These are phyloP conservation scores for Diorhabda carinulata DNA, from an alignment of 1,140 invertebrate species.

Conservation along the genomic window DNA sequence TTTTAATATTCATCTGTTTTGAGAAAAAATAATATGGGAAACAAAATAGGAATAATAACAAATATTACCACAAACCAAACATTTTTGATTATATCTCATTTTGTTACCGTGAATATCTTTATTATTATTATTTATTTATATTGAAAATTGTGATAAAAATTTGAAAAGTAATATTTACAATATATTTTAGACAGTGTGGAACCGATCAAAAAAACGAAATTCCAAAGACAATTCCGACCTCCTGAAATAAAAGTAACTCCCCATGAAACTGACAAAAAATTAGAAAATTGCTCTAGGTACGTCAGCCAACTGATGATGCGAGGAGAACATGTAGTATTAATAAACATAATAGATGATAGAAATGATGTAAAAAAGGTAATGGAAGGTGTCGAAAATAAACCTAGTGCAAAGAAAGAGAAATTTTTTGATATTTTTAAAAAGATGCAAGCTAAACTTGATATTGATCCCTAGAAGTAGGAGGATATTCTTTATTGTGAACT, in stretches of 20 bases:
- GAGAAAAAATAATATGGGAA: no score
- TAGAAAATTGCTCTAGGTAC: conserved; percentile 66
- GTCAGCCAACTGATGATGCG: conserved; percentile 77
- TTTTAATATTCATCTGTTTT: background rate
- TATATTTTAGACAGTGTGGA: conserved; percentile 16
- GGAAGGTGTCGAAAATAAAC: background rate
- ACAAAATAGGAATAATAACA: no score
- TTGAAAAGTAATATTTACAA: no score
- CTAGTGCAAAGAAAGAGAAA: background rate
- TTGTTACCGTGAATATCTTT: background rate
- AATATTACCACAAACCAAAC: no score
- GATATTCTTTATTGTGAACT: no score
- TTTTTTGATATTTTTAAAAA: no score
- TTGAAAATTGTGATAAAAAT: no score
- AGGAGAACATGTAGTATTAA: conserved; percentile 77
- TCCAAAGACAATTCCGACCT: conserved; percentile 23
- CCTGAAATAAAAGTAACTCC: conserved; percentile 32
- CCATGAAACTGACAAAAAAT: conserved; percentile 49
- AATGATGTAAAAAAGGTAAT: conserved; percentile 16
- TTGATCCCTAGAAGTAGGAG: background rate
- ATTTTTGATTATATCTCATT: background rate
- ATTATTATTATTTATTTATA: no score
- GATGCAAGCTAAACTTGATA: background rate
- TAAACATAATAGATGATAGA: conserved; percentile 18
- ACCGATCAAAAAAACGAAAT: background rate